Base-by-base conservation (phyloP, 2,888 invertebrate genomes). In the Rhopalosiphum nymphaeae region DNA sequence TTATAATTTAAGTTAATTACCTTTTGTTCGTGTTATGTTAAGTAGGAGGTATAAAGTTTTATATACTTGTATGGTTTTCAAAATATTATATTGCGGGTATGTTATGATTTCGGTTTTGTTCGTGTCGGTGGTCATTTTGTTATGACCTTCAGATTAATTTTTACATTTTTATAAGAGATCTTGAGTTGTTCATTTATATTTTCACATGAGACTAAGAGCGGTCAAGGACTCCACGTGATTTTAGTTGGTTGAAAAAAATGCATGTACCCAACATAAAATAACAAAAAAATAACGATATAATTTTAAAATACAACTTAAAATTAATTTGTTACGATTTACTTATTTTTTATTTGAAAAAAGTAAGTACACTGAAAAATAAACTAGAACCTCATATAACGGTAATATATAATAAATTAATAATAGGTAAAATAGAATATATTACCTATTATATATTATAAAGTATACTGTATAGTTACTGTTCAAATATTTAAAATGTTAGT, bases 1-100 rank as follows among this genome's bases (percentile, higher is more conserved):
- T 94, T 91, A 94, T 91, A 91, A 92, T 89, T 94, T 56, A 49
- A 94, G 90, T 94, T 93, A 93, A 93, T 93, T 94, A 92, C 92
- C 49, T 21, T 61, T 53, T 61, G 90, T 94, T 94, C 94, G 94
- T 94, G 94, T 90, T 90, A 26, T 36, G 89, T 57, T 88, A 49
- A 49, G 13, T 29, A 44, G 29, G 10, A 42, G 88, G n/a, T 13
- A 36, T 85, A 86, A 85, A 29, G 36, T 87, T 78, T 42, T n/a
- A 10, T 53, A 57, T 56, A 89, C 89, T 13, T 53, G 16, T 56
- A 86, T 46, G 46, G 49, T 92, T 67, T 67, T 94, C 85, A 36
- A 85, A 89, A 87, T 85, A 57, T 49, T 42, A 36, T 42, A 67
- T 26, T 42, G 46, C 46, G 53, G 44, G 36, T 86, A 49, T 89